A percentile compares a stretch with the other conserved stretches of the same genome.
Evolutionary conservation across 1,140 invertebrate species (phyloP).

Genomic region (Apis cerana): DNA sequence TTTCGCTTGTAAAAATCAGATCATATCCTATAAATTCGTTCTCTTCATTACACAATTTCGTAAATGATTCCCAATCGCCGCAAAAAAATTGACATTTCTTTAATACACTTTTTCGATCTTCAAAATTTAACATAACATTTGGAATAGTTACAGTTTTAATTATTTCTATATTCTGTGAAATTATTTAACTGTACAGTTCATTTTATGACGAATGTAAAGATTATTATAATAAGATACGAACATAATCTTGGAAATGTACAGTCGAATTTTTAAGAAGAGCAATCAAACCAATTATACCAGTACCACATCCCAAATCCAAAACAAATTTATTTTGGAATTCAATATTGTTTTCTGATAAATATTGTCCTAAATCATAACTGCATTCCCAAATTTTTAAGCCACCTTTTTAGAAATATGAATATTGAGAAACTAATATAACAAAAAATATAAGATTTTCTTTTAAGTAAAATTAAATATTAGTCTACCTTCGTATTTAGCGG

Average conservation of each 20-base stretch:
- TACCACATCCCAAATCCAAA: constrained; percentile 93
- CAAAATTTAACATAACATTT: constrained; percentile 88
- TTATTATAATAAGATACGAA: constrained; percentile 79
- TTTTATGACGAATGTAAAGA: constrained; percentile 24
- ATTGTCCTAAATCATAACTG: constrained; percentile 88
- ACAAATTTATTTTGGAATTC: constrained; percentile 82
- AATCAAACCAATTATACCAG: constrained; percentile 90
- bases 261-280: constrained; percentile 84
- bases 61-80: constrained; percentile 90
- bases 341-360: constrained; percentile 81
- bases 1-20: constrained; percentile 93
- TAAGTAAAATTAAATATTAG: constrained; percentile 14
- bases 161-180: constrained; percentile 89
- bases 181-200: not conserved
- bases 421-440: not conserved
- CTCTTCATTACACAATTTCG: constrained; percentile 74
- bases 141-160: constrained; percentile 88
- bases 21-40: constrained; percentile 85
- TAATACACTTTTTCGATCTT: constrained; percentile 76
- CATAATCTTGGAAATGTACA: constrained; percentile 96
- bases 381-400: constrained; percentile 96
- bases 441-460: not conserved
- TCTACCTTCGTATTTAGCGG: constrained; percentile 88
- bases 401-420: constrained; percentile 80
- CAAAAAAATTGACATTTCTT: constrained; percentile 86